Evolutionary conservation across 2,888 invertebrate species (phyloP).

Genomic region (Villa cingulata): DNA sequence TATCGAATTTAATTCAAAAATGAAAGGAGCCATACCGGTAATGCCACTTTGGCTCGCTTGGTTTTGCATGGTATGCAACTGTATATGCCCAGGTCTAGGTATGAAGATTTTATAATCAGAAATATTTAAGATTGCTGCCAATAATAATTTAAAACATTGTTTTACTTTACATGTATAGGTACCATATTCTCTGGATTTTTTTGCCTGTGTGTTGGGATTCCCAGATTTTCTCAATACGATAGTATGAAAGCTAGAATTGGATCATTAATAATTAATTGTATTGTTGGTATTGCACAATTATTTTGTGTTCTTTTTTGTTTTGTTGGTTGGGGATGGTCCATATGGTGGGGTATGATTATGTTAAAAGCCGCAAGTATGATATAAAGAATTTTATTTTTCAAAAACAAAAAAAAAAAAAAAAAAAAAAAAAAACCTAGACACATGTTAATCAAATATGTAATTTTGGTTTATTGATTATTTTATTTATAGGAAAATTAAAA

Average conservation of each 20-base stretch:
- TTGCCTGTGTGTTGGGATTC: constrained; percentile 78
- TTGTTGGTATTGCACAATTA: constrained; percentile 78
- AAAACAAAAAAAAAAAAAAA: too few relatives aligned
- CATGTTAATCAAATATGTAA: neutral
- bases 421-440: too few relatives aligned
- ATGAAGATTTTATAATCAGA: constrained; percentile 7
- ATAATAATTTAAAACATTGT: neutral
- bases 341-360: constrained; percentile 95
- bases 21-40: constrained; percentile 86
- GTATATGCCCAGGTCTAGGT: constrained; percentile 68
- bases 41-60: constrained; percentile 75
- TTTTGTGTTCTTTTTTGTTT: constrained; percentile 90
- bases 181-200: constrained; percentile 80
- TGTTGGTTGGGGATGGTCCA: constrained; percentile 96
- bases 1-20: constrained; percentile 71
- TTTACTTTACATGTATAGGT: constrained; percentile 42
- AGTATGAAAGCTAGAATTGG: constrained; percentile 62
- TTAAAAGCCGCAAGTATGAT: constrained; percentile 74
- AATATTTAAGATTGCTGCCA: too few relatives aligned
- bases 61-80: constrained; percentile 73
- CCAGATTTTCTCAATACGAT: constrained; percentile 71
- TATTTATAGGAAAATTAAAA: constrained; percentile 46
- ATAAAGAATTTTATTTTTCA: neutral
- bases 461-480: neutral
- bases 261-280: constrained; percentile 68